These are phyloP conservation scores for Brachymystax lenok DNA, from an alignment of 2,797 vertebrate species.

Conservation along the genomic window DNA sequence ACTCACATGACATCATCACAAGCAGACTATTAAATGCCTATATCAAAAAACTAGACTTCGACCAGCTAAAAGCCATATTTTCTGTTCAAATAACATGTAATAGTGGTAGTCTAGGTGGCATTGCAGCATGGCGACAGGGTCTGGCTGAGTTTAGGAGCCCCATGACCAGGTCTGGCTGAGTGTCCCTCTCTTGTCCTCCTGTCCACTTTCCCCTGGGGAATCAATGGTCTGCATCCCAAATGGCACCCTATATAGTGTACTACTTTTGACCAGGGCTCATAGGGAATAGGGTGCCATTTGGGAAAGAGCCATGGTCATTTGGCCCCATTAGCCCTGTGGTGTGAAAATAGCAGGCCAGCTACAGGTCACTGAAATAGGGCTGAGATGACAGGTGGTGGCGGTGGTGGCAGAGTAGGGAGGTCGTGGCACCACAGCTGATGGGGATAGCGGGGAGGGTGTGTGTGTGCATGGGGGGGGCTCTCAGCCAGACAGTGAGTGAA, in stretches of 20 bases:
- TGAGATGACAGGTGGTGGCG: conserved; percentile 50
- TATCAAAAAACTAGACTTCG: conserved; percentile 37
- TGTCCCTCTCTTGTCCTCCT: conserved; percentile 5
- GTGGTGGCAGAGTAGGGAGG: conserved; percentile 3
- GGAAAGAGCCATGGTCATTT: conserved; percentile 46
- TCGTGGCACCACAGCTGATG: conserved; percentile 32
- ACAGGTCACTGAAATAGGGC: conserved; percentile 48
- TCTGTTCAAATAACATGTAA: conserved; percentile 58
- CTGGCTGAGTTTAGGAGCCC: conserved; percentile 14
- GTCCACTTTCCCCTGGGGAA: conserved; percentile 36
- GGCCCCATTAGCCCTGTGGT: conserved; percentile 63
- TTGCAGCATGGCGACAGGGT: conserved; percentile 2
- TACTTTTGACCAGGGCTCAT: not conserved
- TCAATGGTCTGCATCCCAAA: not conserved
- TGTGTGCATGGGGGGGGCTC: conserved; percentile 33
- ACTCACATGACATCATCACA: conserved; percentile 37
- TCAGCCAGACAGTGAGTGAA: conserved; percentile 41
- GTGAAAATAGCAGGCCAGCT: conserved; percentile 58
- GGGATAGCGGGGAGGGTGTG: conserved; percentile 27
- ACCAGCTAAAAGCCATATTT: conserved; percentile 32
- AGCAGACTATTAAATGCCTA: conserved; percentile 37
- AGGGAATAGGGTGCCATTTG: not conserved
- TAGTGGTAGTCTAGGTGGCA: conserved; percentile 29
- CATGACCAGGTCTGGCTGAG: conserved; percentile 15
- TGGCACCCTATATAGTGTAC: not conserved